Evolutionary conservation across 2,888 invertebrate genomes (phyloP), one percentile per base, ranked within the genome.

Genomic region (Apotomis turbidana): DNA sequence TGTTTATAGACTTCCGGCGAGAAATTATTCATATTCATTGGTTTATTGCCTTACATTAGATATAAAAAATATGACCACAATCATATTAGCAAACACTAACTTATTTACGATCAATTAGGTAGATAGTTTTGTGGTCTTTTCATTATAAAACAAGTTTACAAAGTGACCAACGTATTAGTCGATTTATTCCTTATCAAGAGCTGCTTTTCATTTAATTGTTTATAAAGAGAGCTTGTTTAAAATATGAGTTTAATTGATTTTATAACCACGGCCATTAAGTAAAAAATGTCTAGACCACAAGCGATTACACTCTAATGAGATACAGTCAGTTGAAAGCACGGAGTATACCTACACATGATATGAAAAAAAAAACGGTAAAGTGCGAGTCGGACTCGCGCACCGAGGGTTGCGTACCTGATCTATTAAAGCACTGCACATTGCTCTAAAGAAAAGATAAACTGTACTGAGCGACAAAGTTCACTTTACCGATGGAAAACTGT

Each of bases 251-350:
- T 58, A 52, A 70, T 70, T 44, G 52, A 36, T 58, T 55, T 52
- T 3, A n/a, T 58, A 44, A 49, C 52, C 27, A 36, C 63, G 44
- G 4, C 15, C 9, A 58, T 58, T 67, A 67, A 41, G 5, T 51
- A 58, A 59, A 67, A 58, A 67, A 67, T 58, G 10, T 58, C 38
- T 58, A 5, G 13, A 67, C 67, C 49, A 44, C 67, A 58, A 58
- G 8, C 58, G 4, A 58, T 49, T 58, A 67, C 5, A 49, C 49
- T 51, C 27, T 36, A 55, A 13, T 6, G 27, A 12, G 12, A 3
- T 57, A 57, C 38, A 57, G 57, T 57, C 57, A 27, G 57, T 36
- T 9, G 6, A 27, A 57, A 36, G 2, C 36, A 57, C 12, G 10
- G 5, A 36, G 36, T 5, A 15, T 12, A 3, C 5, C 8, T 27